phyloP scores from a whole-genome alignment of 2,797 vertebrate genomes.

The Coendou prehensilis region DNA sequence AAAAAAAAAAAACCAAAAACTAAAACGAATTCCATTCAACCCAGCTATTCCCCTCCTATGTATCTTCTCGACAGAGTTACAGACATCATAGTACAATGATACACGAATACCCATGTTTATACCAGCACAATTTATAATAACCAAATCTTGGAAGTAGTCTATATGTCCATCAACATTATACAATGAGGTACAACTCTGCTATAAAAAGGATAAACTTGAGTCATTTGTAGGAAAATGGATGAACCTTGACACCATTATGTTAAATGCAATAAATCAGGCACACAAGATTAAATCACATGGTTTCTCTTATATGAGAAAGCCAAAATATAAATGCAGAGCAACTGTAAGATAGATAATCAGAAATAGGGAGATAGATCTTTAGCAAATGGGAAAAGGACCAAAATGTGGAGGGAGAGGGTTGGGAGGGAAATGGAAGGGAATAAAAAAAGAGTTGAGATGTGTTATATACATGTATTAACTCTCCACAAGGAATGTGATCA shows the following conservation, averaged over 20 bases:
- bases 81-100: neutral
- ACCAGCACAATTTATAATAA: neutral
- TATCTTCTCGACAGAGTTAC: neutral
- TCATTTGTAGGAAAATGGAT: neutral
- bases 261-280: neutral
- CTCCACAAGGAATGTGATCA: neutral
- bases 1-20: neutral
- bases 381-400: neutral
- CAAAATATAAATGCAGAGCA: neutral
- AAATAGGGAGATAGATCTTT: neutral
- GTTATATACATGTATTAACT: neutral
- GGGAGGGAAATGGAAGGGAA: neutral
- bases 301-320: neutral
- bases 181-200: neutral
- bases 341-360: neutral
- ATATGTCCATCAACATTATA: neutral
- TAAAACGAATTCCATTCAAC: neutral
- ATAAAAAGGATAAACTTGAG: neutral
- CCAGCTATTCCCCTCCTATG: neutral
- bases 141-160: neutral
- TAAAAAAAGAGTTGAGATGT: neutral
- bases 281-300: neutral
- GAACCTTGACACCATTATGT: neutral
- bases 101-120: neutral
- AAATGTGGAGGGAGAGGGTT: neutral